A percentile compares a stretch with the other conserved stretches of the same genome.
These are phyloP conservation scores for Epinephelus lanceolatus DNA, from an alignment of 2,113 vertebrate genomes.

Conservation along the genomic window DNA sequence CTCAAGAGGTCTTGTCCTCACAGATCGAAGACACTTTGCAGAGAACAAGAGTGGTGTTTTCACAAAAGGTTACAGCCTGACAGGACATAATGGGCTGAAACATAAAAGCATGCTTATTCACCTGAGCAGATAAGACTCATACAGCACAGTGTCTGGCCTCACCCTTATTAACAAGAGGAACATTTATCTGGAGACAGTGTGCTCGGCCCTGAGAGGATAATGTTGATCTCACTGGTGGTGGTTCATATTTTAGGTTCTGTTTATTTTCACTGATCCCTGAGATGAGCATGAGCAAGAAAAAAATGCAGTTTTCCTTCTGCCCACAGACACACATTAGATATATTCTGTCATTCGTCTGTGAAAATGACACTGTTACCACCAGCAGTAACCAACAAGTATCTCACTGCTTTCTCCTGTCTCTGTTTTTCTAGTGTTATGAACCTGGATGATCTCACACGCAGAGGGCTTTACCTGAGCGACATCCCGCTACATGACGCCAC, in stretches of 20 bases:
- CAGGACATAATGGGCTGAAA: slow-evolving; percentile 24
- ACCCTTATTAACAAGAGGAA: slow-evolving; percentile 5
- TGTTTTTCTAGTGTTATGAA: slow-evolving; percentile 93
- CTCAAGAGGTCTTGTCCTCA: slow-evolving; percentile 34
- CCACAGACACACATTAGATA: slow-evolving; percentile 23
- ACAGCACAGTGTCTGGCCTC: slow-evolving; percentile 34
- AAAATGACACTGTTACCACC: neutral
- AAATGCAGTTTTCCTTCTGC: neutral
- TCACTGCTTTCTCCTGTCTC: neutral
- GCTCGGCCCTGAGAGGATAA: slow-evolving; percentile 8
- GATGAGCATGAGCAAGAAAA: slow-evolving; percentile 8
- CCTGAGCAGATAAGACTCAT: slow-evolving; percentile 17
- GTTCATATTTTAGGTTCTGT: slow-evolving; percentile 14
- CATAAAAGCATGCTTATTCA: slow-evolving; percentile 11
- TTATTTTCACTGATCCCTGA: slow-evolving; percentile 35
- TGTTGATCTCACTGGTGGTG: slow-evolving; percentile 26
- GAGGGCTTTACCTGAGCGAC: slow-evolving; percentile 97
- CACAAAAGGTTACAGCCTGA: slow-evolving; percentile 24
- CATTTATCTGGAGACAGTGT: slow-evolving; percentile 36
- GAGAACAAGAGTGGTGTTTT: slow-evolving; percentile 31
- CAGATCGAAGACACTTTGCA: slow-evolving; percentile 34
- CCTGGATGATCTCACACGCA: slow-evolving; percentile 94
- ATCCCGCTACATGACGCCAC: slow-evolving; percentile 98
- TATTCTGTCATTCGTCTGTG: neutral
- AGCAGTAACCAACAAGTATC: neutral